phyloP scores from a whole-genome alignment of 2,888 invertebrate species.

The Euzophera pinguis region DNA sequence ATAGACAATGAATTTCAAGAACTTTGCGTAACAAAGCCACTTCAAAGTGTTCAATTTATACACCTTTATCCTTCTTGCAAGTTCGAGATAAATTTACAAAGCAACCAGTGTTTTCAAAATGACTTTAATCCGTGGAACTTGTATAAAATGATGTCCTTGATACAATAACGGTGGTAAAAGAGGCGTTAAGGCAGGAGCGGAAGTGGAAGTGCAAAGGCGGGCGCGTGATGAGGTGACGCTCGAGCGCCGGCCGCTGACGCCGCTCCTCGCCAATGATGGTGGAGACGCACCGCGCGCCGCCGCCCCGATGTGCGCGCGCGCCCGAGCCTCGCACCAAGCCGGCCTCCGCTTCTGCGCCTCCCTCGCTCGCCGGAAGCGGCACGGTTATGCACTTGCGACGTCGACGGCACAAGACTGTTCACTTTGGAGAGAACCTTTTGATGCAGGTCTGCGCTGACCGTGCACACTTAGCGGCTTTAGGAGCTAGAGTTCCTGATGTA shows the following conservation, averaged over 20 bases:
- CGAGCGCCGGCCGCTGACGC: conserved; percentile 71
- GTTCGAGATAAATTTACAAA: background rate
- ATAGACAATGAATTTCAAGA: conserved; percentile 9
- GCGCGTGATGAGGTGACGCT: conserved; percentile 72
- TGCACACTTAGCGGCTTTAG: conserved; percentile 72
- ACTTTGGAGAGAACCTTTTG: conserved; percentile 87
- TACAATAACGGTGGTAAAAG: conserved; percentile 30
- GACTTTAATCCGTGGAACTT: conserved; percentile 15
- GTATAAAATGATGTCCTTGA: conserved; percentile 33
- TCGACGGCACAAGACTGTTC: conserved; percentile 87
- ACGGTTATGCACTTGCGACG: conserved; percentile 82
- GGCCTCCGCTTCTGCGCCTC: conserved; percentile 78
- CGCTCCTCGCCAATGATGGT: conserved; percentile 77
- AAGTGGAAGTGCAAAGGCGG: conserved; percentile 30
- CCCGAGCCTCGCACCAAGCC: conserved; percentile 68
- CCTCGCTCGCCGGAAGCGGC: conserved; percentile 73
- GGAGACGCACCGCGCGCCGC: conserved; percentile 75
- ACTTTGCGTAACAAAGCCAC: conserved; percentile 3
- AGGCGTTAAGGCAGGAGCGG: conserved; percentile 34
- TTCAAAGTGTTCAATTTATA: conserved; percentile 10
- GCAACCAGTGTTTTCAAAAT: conserved; percentile 9
- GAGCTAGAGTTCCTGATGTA: conserved; percentile 70
- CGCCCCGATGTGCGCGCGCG: conserved; percentile 69
- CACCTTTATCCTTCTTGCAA: background rate
- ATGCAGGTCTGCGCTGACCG: conserved; percentile 87